A percentile compares a stretch with the other conserved stretches of the same genome.
These are phyloP conservation scores for Aselliscus stoliczkanus DNA, from an alignment of 2,797 vertebrate species.

Conservation along the genomic window DNA sequence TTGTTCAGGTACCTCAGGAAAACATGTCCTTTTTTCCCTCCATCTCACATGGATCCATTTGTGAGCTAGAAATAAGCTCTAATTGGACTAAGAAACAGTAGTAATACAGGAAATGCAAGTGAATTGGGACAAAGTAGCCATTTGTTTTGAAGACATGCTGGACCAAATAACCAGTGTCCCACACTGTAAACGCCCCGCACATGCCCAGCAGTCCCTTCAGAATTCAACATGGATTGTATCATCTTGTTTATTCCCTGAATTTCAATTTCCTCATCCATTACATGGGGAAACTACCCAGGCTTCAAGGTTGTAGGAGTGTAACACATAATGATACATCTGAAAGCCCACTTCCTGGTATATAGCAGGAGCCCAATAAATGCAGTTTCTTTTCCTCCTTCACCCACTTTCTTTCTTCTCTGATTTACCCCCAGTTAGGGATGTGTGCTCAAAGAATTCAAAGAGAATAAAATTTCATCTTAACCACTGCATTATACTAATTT, in stretches of 20 bases:
- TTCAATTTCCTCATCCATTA: background rate
- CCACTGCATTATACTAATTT: background rate
- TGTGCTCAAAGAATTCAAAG: background rate
- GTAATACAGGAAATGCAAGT: background rate
- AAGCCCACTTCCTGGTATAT: background rate
- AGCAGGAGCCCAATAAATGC: background rate
- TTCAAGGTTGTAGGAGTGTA: background rate
- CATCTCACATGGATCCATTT: background rate
- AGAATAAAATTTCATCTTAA: background rate
- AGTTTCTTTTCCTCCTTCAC: background rate
- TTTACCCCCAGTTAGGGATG: no score
- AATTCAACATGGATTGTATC: background rate
- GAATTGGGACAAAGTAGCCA: background rate
- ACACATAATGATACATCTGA: background rate
- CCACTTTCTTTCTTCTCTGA: background rate
- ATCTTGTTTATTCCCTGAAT: background rate
- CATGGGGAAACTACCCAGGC: background rate
- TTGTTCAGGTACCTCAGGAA: background rate
- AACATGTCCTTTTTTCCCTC: background rate
- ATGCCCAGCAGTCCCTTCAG: background rate
- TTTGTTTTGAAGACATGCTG: background rate
- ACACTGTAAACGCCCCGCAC: no score
- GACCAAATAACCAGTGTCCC: background rate
- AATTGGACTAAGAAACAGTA: background rate
- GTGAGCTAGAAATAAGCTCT: background rate